Base-by-base conservation (phyloP, 2,113 vertebrate genomes). In the Dipodomys spectabilis region DNA sequence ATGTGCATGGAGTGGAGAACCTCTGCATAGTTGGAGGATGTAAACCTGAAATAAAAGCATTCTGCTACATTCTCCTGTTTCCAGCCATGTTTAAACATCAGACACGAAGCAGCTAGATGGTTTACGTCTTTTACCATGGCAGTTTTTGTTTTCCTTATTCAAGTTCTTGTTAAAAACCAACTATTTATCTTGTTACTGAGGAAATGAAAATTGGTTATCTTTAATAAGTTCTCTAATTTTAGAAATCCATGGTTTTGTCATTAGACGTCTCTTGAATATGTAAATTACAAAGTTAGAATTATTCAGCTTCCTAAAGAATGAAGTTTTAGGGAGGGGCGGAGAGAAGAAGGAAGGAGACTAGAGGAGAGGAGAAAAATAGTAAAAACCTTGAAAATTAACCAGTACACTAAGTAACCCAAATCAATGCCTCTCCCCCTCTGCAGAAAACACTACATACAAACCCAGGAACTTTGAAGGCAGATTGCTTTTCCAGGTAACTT, bases 341-440 rank as follows among this genome's bases (percentile, higher is more conserved):
- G 7, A 22, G 13, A 39, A 2, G 1, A 6, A 16, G 22, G 1
- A 0, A 5, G 11, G 60, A 68, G 11, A 60, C 15, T 53, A 10
- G 7, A 7, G 71, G 35, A 27, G 19, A 57, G 15, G 25, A n/a
- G 53, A 28, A 53, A 49, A 68, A 18, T 10, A 28, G 32, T 39
- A 7, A 60, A 67, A 90, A 64, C 15, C 32, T 71, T 87, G 75
- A 84, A 80, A 82, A 91, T 45, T 32, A 89, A 82, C 8, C 15
- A 35, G 7, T n/a, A 1, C 10, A 45, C 85, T 81, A 18, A 86
- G 18, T 20, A 75, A 88, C 10, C 45, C 27, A 57, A 65, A 67
- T 18, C 23, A n/a, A 77, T 15, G 3, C 23, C 20, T 69, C 39
- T 49, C 49, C 49, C 49, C 53, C 4, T 11, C 15, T 13, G 53